Base-by-base conservation (phyloP, 2,797 vertebrate genomes). In the Rhodeus uyekii region DNA sequence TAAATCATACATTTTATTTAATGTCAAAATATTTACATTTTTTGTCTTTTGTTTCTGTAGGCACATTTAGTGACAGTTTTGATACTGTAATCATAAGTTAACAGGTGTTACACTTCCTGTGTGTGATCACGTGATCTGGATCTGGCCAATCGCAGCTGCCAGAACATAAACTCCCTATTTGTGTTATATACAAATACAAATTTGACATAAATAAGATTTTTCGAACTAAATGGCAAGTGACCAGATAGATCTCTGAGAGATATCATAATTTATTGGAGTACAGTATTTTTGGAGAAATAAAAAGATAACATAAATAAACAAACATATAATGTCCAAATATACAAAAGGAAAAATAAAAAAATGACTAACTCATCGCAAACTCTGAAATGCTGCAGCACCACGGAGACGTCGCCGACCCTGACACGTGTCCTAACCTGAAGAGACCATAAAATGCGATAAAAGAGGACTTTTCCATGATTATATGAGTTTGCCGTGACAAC, bases 291-390 rank as follows among this genome's bases (percentile, higher is more conserved):
- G 63, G 53, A 46, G 67, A 85, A 88, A 88, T 87, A 86, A 76
- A 90, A 91, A 90, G 89, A 87, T 90, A 90, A 91, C 93, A 95
- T 95, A 95, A 95, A 95, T 95, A 94, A 90, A 87, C 73, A 87
- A 93, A 93, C 90, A 92, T 91, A 75, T 94, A 93, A 83, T 92
- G 93, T 96, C 96, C 95, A 96, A 96, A 97, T 97, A 97, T 97
- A 96, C 95, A 99, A 91, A 97, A 90, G 90, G 95, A 92, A 48
- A 90, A 91, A 90, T 90, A 88, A 89, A 80, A 89, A 89, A 91
- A 92, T 90, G 91, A 94, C 90, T 90, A 91, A 90, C 89, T 93
- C 69, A 22, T 50, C 50, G 69, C 69, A 14, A 50, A 50, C 69
- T 29, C 88, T 93, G 89, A 90, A n/a, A 83, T 90, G 88, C 86